Conservation (phyloP, 1,140 invertebrate genomes). For the Acyrthosiphon pisum region DNA sequence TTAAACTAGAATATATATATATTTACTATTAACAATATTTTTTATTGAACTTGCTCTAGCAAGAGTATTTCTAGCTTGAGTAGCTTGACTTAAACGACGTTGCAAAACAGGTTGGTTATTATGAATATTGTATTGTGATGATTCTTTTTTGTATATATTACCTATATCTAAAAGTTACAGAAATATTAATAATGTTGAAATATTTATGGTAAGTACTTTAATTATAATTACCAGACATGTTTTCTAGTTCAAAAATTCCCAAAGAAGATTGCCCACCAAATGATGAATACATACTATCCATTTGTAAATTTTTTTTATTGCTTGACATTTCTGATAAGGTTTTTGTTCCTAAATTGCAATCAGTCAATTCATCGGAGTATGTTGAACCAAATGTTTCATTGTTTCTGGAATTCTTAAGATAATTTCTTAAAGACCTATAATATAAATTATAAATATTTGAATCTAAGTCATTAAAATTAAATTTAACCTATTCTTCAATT, state of each 20-base stretch:
- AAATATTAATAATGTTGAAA: not conserved
- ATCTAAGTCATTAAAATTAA: not conserved
- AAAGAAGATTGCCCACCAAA: conserved; percentile 44
- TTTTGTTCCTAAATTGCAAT: conserved; percentile 3
- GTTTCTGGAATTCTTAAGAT: not conserved
- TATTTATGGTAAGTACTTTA: not conserved
- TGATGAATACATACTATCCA: conserved; percentile 38
- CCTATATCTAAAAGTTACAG: conserved; percentile 30
- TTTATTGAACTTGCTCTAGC: conserved; percentile 33
- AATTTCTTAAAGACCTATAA: not conserved
- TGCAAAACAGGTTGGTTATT: not conserved
- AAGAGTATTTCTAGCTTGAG: conserved; percentile 11
- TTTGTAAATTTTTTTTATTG: conserved; percentile 24
- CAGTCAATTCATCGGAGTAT: conserved; percentile 42
- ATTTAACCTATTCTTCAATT: not conserved
- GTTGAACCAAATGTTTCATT: conserved; percentile 45
- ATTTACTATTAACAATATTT: conserved; percentile 36
- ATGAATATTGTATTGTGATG: not conserved
- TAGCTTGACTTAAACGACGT: conserved; percentile 31
- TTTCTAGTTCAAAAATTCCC: conserved; percentile 46
- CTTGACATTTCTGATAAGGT: conserved; percentile 1
- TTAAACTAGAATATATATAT: not conserved
- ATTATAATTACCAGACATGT: conserved; percentile 51
- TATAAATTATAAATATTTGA: not conserved
- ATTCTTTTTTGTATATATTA: conserved; percentile 11